A percentile compares a stretch with the other conserved stretches of the same genome.
phyloP scores from a whole-genome alignment of 2,113 vertebrate species.

The Sterrhoptilus dennistouni region DNA sequence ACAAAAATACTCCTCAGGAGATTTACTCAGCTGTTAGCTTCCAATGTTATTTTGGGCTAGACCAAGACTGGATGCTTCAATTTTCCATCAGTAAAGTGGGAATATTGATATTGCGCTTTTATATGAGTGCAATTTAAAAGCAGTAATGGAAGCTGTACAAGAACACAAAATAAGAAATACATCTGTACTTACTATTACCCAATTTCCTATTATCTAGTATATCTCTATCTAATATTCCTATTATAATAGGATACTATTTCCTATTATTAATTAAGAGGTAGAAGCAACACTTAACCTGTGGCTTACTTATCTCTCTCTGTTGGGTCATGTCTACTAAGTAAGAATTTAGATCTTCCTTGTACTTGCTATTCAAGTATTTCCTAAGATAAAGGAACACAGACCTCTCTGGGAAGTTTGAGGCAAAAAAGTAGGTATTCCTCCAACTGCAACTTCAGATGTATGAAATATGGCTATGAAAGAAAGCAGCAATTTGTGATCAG shows the following conservation, averaged over 20 bases:
- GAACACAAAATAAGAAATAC: not conserved
- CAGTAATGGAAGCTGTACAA: not conserved
- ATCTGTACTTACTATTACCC: not conserved
- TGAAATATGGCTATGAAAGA: not conserved
- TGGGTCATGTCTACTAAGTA: not conserved
- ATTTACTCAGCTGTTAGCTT: not conserved
- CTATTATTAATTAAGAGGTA: not conserved
- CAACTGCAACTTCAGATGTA: not conserved
- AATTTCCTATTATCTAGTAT: too few species aligned
- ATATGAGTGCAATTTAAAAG: not conserved
- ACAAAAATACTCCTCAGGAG: not conserved
- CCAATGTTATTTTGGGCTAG: not conserved
- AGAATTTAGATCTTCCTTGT: not conserved
- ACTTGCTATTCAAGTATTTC: not conserved
- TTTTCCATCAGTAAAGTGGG: not conserved
- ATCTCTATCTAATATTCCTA: too few species aligned
- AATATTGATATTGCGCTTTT: not conserved
- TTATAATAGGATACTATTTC: not conserved
- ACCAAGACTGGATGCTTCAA: not conserved
- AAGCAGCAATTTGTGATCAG: not conserved
- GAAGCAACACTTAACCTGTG: not conserved
- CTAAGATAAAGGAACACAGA: not conserved
- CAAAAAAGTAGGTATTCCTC: not conserved
- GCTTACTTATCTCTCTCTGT: not conserved
- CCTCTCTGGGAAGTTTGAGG: not conserved